These are phyloP conservation scores for Druon quercuslanigerum DNA, from an alignment of 1,140 invertebrate genomes.

Conservation along the genomic window DNA sequence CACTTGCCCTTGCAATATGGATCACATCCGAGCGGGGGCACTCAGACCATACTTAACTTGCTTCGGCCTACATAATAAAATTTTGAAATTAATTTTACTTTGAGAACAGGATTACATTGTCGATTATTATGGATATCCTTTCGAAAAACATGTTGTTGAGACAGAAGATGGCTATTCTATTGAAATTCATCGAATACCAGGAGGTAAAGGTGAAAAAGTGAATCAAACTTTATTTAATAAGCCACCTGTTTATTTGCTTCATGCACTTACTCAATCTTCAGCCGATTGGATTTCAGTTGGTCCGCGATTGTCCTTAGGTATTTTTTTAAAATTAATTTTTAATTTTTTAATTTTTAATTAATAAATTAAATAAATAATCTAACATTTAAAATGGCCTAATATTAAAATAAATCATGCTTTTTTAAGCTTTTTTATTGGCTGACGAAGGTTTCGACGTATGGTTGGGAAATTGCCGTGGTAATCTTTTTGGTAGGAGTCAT, in stretches of 20 bases:
- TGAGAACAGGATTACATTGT: conserved; percentile 2
- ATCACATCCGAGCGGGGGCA: too few relatives aligned
- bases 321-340: neutral
- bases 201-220: conserved; percentile 39
- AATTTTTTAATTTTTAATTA: too few relatives aligned
- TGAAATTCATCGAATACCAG: conserved; percentile 76
- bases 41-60: too few relatives aligned
- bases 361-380: too few relatives aligned
- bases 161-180: conserved; percentile 80
- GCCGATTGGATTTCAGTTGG: conserved; percentile 82
- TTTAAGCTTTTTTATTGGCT: conserved; percentile 79
- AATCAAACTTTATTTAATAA: conserved; percentile 53
- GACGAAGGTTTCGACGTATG: conserved; percentile 87
- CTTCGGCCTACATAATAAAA: too few relatives aligned
- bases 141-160: conserved; percentile 40
- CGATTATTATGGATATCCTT: conserved; percentile 21
- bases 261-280: conserved; percentile 83
- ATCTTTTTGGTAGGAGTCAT: conserved; percentile 77
- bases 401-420: too few relatives aligned
- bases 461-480: conserved; percentile 83
- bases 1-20: too few relatives aligned
- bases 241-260: conserved; percentile 80
- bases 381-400: too few relatives aligned
- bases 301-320: conserved; percentile 79
- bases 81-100: neutral